Base-by-base conservation (phyloP, 2,113 vertebrate species). In the Campylorhamphus procurvoides region DNA sequence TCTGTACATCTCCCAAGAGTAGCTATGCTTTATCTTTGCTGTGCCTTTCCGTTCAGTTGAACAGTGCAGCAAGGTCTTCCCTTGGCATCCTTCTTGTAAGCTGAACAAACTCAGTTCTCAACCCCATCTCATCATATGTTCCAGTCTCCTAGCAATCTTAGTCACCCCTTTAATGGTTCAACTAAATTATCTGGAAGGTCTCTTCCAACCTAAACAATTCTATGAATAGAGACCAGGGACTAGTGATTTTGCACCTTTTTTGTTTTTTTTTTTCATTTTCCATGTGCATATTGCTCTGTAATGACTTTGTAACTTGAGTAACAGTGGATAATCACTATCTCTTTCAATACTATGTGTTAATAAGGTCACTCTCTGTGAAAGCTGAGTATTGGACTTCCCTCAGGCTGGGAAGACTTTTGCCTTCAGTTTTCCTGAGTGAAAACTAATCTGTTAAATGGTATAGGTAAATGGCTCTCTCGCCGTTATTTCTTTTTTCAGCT, bases 11-110 rank as follows among this genome's bases (percentile, higher is more conserved):
- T 73, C 44, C 44, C 37, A 31, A 59, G 64, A 60, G 16, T 12
- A 85, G 9, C 19, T 1, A 0, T 60, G 18, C 23, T 56, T 66
- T 37, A 10, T 60, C 25, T 66, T 82, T 0, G 1, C 55, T 47
- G 1, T 12, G 27, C 17, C 27, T 55, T 78, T 64, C 35, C 15
- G 15, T 75, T 52, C n/a, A 12, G 18, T 33, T 83, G 14, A 0
- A 63, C 53, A 49, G 49, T 7, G 17, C 69, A 73, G 49, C 16
- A 59, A 64, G 23, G 10, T 71, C 37, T 67, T 88, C 10, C 52
- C 5, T 72, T 75, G 25, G 18, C 35, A 14, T 87, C 85, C 17
- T 87, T 18, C 58, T 74, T 5, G 2, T 60, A 72, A 67, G n/a
- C 42, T 89, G 37, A 72, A 27, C 46, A 66, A 39, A n/a, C 10